Conservation (phyloP, 2,113 vertebrate genomes). For the Saccopteryx leptura region DNA sequence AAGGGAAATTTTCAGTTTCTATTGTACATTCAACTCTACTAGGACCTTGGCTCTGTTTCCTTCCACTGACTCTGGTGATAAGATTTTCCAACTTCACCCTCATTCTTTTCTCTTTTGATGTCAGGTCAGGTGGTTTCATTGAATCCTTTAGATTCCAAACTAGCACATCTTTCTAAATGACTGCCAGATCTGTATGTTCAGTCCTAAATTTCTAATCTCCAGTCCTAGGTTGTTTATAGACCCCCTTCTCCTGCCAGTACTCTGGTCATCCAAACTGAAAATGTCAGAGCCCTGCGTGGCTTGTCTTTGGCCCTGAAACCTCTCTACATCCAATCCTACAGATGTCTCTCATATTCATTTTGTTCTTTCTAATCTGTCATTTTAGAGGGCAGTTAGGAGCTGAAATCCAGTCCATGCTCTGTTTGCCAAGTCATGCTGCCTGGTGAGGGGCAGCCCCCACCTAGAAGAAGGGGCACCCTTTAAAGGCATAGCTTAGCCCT, state of each 20-base stretch:
- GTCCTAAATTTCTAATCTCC: background rate
- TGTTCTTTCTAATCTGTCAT: background rate
- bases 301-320: background rate
- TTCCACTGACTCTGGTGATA: background rate
- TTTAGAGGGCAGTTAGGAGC: background rate
- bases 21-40: background rate
- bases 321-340: background rate
- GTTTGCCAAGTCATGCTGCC: background rate
- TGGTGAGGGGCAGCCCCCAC: background rate
- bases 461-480: background rate
- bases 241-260: background rate
- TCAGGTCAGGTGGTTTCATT: constrained; percentile 17
- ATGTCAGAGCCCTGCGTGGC: background rate
- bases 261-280: constrained; percentile 29
- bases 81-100: background rate
- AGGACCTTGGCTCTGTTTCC: background rate
- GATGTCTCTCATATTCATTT: background rate
- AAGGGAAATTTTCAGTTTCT: background rate
- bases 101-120: background rate
- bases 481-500: background rate
- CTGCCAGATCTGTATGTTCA: background rate
- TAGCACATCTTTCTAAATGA: background rate
- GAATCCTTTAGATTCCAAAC: constrained; percentile 10
- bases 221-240: background rate
- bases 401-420: background rate